Conservation (phyloP, 2,797 vertebrate species). For the Chiloscyllium punctatum region DNA sequence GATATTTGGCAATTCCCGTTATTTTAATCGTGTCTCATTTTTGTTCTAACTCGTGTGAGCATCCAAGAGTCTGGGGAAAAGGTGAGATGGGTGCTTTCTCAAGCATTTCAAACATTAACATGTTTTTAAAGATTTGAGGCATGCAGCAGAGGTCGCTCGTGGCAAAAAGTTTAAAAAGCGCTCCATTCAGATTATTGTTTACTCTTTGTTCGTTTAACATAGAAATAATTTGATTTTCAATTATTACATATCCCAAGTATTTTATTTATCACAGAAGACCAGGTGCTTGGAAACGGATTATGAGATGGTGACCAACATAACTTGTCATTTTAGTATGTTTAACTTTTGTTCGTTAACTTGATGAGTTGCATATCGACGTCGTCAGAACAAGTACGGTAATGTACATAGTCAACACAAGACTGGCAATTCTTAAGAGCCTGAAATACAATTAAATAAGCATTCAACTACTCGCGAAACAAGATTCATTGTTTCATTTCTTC, state of each 20-base stretch:
- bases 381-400: not conserved
- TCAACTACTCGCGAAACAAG: too few species aligned
- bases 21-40: not conserved
- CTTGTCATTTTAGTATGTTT: not conserved
- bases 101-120: not conserved
- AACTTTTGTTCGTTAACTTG: not conserved
- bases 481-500: not conserved
- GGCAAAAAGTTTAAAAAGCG: not conserved
- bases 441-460: not conserved
- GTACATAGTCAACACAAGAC: not conserved
- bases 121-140: not conserved
- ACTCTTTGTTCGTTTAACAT: not conserved
- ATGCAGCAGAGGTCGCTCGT: not conserved
- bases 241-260: not conserved
- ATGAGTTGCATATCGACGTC: not conserved
- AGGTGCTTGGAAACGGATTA: too few species aligned
- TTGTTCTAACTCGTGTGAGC: not conserved
- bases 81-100: not conserved
- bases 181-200: not conserved
- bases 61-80: not conserved
- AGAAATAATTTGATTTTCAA: not conserved
- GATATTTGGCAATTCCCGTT: too few species aligned
- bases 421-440: not conserved
- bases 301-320: not conserved
- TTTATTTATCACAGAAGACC: too few species aligned